Evolutionary conservation across 1,140 invertebrate species (phyloP), one percentile per base, ranked within the genome.

Genomic region (Heliothis virescens): DNA sequence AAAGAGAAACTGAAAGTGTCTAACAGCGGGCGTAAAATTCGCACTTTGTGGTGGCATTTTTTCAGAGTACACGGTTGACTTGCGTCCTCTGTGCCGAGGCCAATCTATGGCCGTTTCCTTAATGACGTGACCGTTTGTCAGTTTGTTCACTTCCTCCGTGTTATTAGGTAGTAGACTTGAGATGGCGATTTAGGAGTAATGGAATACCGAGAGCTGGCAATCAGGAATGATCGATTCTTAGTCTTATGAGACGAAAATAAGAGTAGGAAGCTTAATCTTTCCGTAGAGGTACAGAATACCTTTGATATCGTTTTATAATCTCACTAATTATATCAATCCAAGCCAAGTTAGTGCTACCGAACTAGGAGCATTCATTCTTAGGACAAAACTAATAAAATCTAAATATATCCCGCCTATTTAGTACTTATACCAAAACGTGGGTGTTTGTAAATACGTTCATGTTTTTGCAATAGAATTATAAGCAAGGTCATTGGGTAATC

Each of bases 71-170:
- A 88, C 88, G 88, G 52, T 88, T 84, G 79, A 84, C 59, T 85
- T 73, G 80, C 78, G 84, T 86, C 86, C 85, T 88, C 82, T 62
- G 55, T 9, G n/a, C n/a, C 83, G 82, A 87, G 83, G 85, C 79
- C 82, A 74, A 53, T 76, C 60, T 76, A 53, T 48, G 26, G 63
- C 47, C 65, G 50, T 86, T 86, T 86, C 83, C 85, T 85, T 80
- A 75, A 81, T 82, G 82, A 77, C 83, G 72, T 82, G 73, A 69
- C 74, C 41, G 73, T 60, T 80, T 74, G 72, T 74, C 72, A 76
- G 59, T 50, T 76, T 26, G 67, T 57, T 53, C 34, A 82, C 73
- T 85, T 83, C 82, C 79, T 80, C 41, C 13, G 53, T 41, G 50
- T 21, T 57, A 59, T 65, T 67, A 60, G 57, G 41, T n/a, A 57